Percentiles rank a stretch among this genome's conserved stretches.
These are phyloP conservation scores for Anas platyrhynchos DNA, from an alignment of 2,113 vertebrate species.

Conservation along the genomic window DNA sequence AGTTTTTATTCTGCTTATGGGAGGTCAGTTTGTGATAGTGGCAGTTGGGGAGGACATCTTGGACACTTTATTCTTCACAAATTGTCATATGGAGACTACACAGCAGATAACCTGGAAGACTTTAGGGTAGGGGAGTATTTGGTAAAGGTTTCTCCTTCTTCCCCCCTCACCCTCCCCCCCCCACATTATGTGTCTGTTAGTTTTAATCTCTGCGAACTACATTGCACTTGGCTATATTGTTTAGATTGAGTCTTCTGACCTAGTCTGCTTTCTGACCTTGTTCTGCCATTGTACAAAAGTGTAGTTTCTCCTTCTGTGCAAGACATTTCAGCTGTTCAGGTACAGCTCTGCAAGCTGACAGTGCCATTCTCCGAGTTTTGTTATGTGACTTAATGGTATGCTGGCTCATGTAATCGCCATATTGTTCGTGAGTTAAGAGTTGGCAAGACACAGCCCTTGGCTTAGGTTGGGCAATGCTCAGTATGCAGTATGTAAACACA, in stretches of 20 bases:
- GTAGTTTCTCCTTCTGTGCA: neutral
- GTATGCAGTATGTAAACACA: slow-evolving; percentile 60
- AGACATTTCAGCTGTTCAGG: neutral
- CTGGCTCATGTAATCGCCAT: slow-evolving; percentile 33
- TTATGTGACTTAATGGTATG: slow-evolving; percentile 50
- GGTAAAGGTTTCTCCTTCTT: neutral
- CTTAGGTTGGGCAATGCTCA: slow-evolving; percentile 48
- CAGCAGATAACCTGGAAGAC: neutral
- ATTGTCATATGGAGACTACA: neutral
- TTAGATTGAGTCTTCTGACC: neutral
- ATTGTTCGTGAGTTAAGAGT: slow-evolving; percentile 44
- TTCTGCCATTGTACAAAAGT: neutral
- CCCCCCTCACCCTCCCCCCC: neutral
- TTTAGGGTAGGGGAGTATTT: neutral
- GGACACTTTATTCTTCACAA: neutral
- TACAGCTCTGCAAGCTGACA: slow-evolving; percentile 23
- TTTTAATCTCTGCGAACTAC: neutral
- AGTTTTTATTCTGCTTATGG: neutral
- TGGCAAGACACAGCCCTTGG: slow-evolving; percentile 52
- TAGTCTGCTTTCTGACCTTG: neutral
- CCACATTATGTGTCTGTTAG: neutral
- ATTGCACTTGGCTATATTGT: neutral
- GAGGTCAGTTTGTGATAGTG: neutral
- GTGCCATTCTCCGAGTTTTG: slow-evolving; percentile 21
- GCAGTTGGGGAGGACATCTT: neutral